Evolutionary conservation across 2,113 vertebrate genomes (phyloP).

Genomic region (Monopterus albus): DNA sequence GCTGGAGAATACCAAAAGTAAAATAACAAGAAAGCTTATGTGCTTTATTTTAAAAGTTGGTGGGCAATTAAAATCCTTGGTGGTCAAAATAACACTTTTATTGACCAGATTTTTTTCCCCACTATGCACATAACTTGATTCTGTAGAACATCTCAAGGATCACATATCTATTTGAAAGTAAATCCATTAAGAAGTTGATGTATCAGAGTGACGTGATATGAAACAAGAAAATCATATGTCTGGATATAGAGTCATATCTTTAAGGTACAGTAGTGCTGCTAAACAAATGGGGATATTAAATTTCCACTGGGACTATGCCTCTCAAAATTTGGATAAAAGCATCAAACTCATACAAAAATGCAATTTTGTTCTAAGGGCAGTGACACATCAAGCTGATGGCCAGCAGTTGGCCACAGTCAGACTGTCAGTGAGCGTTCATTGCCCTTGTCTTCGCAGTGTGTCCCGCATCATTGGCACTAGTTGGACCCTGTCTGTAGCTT

Average conservation of each 20-base stretch:
- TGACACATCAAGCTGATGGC: too few relatives aligned
- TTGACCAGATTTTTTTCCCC: too few relatives aligned
- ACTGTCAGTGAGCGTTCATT: too few relatives aligned
- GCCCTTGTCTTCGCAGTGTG: too few relatives aligned
- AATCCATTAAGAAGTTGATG: too few relatives aligned
- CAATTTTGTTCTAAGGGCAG: background rate
- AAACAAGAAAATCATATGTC: background rate
- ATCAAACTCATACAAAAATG: background rate
- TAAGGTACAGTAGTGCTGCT: background rate
- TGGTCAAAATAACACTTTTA: background rate
- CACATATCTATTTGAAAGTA: background rate
- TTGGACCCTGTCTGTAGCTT: too few relatives aligned
- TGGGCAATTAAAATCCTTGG: background rate
- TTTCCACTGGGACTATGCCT: background rate
- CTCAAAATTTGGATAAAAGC: constrained; percentile 1
- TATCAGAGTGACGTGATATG: background rate
- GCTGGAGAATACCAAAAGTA: background rate
- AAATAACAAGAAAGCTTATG: background rate
- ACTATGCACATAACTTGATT: background rate
- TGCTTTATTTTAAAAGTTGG: background rate
- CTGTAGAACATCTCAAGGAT: background rate
- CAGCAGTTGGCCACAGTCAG: too few relatives aligned
- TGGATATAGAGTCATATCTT: background rate
- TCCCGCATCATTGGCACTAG: too few relatives aligned
- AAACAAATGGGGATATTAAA: too few relatives aligned